Evolutionary conservation across 2,113 vertebrate species (phyloP), one percentile per base, ranked within the genome.

Genomic region (Setophaga petechia): DNA sequence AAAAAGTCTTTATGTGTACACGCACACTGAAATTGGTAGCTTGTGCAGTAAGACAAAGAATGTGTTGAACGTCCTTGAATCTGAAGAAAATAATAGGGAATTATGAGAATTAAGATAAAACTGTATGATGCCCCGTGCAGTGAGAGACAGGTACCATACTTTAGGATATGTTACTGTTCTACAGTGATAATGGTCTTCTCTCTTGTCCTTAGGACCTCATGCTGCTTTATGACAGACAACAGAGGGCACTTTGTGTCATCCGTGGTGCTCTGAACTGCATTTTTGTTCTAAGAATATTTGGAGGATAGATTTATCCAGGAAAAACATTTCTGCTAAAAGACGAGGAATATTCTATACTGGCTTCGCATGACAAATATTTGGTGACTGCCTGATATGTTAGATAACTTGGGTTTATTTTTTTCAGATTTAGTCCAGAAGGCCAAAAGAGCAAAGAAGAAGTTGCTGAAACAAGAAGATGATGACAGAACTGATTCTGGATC

Each of bases 361-460:
- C 30, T 91, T 87, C 41, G 12, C 4, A 15, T 33, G n/a, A 39
- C 1, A 1, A 15, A 25, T 51, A 37, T 19, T 41, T 3, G 3
- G 51, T 69, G 15, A 20, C n/a, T 63, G 0, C 15, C 8, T 58
- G 46, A 63, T 41, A 23, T 0, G 0, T 91, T 90, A 88, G 68
- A 46, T 91, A 84, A 61, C 35, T 39, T 37, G 61, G 12, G 24
- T 77, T 86, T 81, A 8, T 86, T 41, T 94, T 81, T 97, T 94
- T 91, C 89, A 97, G 99, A 91, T 98, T 98, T 99, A 86, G 98
- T 99, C 59, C 99, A 99, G 97, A 99, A 99, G 95, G 99, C 99
- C 51, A 99, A 98, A 97, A 99, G 99, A 98, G 99, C 99, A 77
- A 99, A 98, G 97, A 98, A 99, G 96, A 99, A 99, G 95, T 91